Percentiles rank a stretch among this genome's conserved stretches.
Evolutionary conservation across 1,140 invertebrate species (phyloP).

Genomic region (Lamellibrachia luymesi): DNA sequence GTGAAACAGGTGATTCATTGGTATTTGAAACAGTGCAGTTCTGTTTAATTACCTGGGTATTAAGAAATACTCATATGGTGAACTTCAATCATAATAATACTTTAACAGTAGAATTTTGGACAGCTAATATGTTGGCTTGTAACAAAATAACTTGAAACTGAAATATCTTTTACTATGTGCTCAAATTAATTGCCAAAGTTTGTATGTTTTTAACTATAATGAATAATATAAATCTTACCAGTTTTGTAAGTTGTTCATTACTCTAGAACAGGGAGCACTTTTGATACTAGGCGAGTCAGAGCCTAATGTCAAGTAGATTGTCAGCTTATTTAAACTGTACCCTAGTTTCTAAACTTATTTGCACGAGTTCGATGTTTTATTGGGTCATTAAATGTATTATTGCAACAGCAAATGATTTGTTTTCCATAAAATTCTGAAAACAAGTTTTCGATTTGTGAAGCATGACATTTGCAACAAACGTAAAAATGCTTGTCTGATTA

Average conservation of each 20-base stretch:
- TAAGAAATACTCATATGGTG: background rate
- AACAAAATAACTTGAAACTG: background rate
- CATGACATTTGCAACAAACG: background rate
- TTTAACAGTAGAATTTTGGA: background rate
- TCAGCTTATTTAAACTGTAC: background rate
- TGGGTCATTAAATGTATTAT: background rate
- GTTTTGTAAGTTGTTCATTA: background rate
- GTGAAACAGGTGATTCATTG: too few species aligned
- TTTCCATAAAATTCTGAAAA: background rate
- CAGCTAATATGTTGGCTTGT: background rate
- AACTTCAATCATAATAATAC: background rate
- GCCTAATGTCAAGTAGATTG: background rate
- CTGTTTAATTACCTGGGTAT: background rate
- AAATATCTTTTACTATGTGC: background rate
- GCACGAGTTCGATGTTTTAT: background rate
- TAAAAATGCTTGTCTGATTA: background rate
- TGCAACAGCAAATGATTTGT: background rate
- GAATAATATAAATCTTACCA: background rate
- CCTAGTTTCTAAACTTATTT: background rate
- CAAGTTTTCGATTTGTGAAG: background rate
- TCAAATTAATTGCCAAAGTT: background rate
- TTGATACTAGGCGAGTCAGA: background rate
- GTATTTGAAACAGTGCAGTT: too few species aligned
- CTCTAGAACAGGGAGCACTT: background rate
- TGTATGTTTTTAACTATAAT: background rate